Percentiles rank a stretch among this genome's conserved stretches.
phyloP scores from a whole-genome alignment of 1,140 invertebrate species.

The Aradophagus sp. region DNA sequence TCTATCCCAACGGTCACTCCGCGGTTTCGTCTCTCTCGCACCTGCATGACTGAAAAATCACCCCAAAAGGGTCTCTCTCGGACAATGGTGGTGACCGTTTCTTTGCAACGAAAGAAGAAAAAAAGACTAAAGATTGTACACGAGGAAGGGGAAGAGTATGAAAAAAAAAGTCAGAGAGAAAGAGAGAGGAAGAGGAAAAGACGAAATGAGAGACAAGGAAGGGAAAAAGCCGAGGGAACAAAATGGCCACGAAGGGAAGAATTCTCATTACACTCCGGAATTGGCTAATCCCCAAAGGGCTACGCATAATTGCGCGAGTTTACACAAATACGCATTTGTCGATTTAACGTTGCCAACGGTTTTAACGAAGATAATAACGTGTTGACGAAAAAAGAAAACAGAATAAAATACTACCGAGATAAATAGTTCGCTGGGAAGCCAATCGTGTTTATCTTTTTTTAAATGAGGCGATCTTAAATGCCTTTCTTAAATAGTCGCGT shows the following conservation, averaged over 20 bases:
- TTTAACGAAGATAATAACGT: constrained; percentile 44
- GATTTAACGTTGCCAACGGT: constrained; percentile 51
- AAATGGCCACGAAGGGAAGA: constrained; percentile 45
- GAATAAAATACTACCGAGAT: too few species aligned
- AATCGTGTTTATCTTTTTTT: constrained; percentile 34
- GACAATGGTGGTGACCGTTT: too few species aligned
- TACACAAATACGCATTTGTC: constrained; percentile 57
- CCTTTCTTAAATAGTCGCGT: too few species aligned
- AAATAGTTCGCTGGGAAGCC: constrained; percentile 31
- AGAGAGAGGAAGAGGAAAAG: background rate
- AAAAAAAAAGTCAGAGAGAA: too few species aligned
- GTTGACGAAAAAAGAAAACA: constrained; percentile 46
- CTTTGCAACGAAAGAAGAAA: too few species aligned
- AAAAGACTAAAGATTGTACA: too few species aligned
- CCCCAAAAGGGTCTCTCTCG: too few species aligned
- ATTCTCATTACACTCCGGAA: constrained; percentile 54
- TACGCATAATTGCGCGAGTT: constrained; percentile 51
- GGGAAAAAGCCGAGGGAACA: constrained; percentile 35
- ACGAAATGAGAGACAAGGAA: constrained; percentile 10
- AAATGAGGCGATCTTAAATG: constrained; percentile 23
- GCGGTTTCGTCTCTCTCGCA: too few species aligned
- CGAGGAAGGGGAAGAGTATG: too few species aligned
- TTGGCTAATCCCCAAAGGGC: constrained; percentile 54
- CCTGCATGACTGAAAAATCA: too few species aligned
- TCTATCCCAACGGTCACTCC: too few species aligned